Evolutionary conservation across 1,140 invertebrate genomes (phyloP).

Genomic region (Teleogryllus occipitalis): DNA sequence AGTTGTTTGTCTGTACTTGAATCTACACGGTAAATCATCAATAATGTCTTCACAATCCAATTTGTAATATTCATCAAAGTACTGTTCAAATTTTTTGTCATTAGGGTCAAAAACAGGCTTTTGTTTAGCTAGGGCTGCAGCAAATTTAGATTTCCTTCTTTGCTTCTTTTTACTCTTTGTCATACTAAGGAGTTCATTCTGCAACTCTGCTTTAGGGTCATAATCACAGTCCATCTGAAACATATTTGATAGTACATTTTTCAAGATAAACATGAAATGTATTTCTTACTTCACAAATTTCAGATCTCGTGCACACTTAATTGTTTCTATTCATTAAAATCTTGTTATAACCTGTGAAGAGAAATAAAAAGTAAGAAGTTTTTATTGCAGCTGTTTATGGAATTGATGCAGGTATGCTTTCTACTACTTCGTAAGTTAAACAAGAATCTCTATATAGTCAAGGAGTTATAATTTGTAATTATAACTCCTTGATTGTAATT

Average conservation of each 20-base stretch:
- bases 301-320: too few species aligned
- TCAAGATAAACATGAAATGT: neutral
- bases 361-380: too few species aligned
- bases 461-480: too few species aligned
- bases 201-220: constrained; percentile 47
- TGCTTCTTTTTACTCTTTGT: constrained; percentile 37
- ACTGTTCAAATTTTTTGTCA: constrained; percentile 72
- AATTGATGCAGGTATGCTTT: too few species aligned
- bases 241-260: constrained; percentile 22
- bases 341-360: too few species aligned
- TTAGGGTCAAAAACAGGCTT: constrained; percentile 80
- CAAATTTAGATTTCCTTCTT: constrained; percentile 58
- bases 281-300: too few species aligned
- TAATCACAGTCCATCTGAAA: constrained; percentile 82
- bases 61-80: constrained; percentile 90
- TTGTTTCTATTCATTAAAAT: too few species aligned
- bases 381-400: too few species aligned
- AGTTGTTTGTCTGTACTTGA: constrained; percentile 83
- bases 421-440: too few species aligned
- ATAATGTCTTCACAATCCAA: constrained; percentile 93
- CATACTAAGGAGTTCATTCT: constrained; percentile 49
- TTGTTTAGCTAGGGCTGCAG: constrained; percentile 52
- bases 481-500: too few species aligned
- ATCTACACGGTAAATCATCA: constrained; percentile 80
- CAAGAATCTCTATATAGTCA: too few species aligned